A percentile compares a stretch with the other conserved stretches of the same genome.
Conservation (phyloP, 53 echinoderm and acorn worm genomes). For the Holothuria leucospilota region DNA sequence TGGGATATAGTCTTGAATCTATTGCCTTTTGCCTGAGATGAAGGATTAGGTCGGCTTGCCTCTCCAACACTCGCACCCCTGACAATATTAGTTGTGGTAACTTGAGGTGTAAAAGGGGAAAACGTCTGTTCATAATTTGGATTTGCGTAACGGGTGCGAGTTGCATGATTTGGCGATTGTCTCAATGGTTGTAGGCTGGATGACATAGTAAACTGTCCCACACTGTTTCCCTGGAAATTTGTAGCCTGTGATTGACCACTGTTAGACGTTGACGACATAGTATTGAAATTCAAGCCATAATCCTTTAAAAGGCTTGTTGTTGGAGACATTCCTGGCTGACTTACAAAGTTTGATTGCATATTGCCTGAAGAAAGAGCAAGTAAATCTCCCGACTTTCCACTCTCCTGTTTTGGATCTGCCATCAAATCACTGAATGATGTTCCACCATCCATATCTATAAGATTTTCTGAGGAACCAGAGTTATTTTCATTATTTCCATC, state of each 20-base stretch:
- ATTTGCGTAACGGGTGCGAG: neutral
- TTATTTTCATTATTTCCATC: conserved; percentile 1
- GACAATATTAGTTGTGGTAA: neutral
- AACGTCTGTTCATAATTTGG: conserved; percentile 42
- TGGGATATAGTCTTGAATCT: conserved; percentile 40
- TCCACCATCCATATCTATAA: conserved; percentile 29
- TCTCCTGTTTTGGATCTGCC: neutral
- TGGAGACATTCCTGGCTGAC: neutral
- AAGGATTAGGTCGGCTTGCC: no score
- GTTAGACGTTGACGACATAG: neutral
- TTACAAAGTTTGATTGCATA: conserved; percentile 16
- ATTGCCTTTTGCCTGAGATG: neutral
- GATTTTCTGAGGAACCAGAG: conserved; percentile 20
- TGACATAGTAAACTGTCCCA: neutral
- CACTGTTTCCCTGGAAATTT: neutral
- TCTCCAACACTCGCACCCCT: no score
- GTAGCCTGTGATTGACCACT: neutral
- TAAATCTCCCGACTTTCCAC: neutral
- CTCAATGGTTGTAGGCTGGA: neutral
- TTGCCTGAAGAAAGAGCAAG: neutral
- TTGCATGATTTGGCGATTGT: neutral
- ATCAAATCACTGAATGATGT: neutral
- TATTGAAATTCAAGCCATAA: conserved; percentile 28
- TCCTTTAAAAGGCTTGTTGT: conserved; percentile 6
- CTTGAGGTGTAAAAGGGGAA: conserved; percentile 12